Evolutionary conservation across 2,797 vertebrate genomes (phyloP), one percentile per base, ranked within the genome.

Genomic region (Sebastes goodei): DNA sequence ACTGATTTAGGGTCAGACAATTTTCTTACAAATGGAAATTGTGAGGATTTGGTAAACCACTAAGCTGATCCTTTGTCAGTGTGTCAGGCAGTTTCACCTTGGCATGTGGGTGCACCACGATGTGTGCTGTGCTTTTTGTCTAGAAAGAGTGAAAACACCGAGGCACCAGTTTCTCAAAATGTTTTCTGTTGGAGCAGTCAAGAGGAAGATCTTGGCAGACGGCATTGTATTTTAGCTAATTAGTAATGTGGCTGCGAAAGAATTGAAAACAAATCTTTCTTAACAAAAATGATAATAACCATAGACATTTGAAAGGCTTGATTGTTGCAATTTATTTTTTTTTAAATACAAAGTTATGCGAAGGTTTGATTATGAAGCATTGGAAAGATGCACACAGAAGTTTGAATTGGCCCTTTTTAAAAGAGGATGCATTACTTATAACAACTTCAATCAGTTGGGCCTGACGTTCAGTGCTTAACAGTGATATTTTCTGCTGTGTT

Each of bases 51-150:
- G 49, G 52, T 5, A 11, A 27, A 10, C n/a, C 20, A 62, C 61
- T 76, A 85, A 87, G 20, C 86, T 84, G 89, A 91, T 82, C 86
- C 75, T 81, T 74, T 60, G 62, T 92, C 88, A 82, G 78, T 80
- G 71, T 11, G n/a, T 67, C 64, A 77, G 62, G 80, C 85, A 86
- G 74, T 84, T 93, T 93, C 82, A 88, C 78, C 77, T 80, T 49
- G 79, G 86, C 89, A 91, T 93, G 91, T 91, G 90, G 84, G 90
- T 86, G 88, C 83, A 79, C 65, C 74, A 42, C 52, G 0, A n/a
- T 87, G 81, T 89, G 71, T 87, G 73, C 84, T 83, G 82, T 88
- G 86, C 76, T 89, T 83, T 87, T 67, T 89, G 63, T 79, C 73
- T 76, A 76, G 71, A 78, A 75, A 82, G 71, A 74, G 62, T 69